Base-by-base conservation (phyloP, 2,797 vertebrate genomes). In the Falco biarmicus region DNA sequence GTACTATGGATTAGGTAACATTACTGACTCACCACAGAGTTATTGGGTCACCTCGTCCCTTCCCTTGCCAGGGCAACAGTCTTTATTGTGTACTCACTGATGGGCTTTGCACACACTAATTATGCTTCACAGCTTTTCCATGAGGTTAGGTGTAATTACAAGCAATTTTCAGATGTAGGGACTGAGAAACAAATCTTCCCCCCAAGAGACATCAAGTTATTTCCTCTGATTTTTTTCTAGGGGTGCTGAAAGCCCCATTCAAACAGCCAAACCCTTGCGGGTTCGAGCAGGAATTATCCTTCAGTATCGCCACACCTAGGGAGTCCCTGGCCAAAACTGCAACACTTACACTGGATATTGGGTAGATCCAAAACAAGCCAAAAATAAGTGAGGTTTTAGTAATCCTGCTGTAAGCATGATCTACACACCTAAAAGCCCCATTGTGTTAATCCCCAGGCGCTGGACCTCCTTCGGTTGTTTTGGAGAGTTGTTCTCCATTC, bases 21-120 rank as follows among this genome's bases (percentile, higher is more conserved):
- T 59, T 65, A 69, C 48, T 97, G 95, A 95, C 93, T 97, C 95
- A 96, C 48, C 7, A 0, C 43, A 75, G 65, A 87, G 34, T 74
- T 85, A 90, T 93, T 95, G 84, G 84, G 88, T 75, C 81, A 84
- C 51, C 50, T 87, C 6, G 17, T 89, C 78, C 85, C 70, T 94
- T 95, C 61, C 65, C 57, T 80, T 89, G n/a, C 74, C 77, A 28
- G 53, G 34, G 81, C 64, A 80, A 17, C 26, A 50, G 29, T 34
- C 78, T 81, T 91, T 74, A 74, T 65, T 2, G 1, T 37, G 54
- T 81, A 82, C 66, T 83, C 54, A 45, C 29, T 0, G 10, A 60
- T 21, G 41, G 45, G 66, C 20, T 94, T 84, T 90, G 64, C 32
- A 59, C 0, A 6, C 59, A 37, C 47, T 65, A n/a, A 91, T 65